Evolutionary conservation across 2,888 invertebrate species (phyloP).

Genomic region (Trichogramma dendrolimi): DNA sequence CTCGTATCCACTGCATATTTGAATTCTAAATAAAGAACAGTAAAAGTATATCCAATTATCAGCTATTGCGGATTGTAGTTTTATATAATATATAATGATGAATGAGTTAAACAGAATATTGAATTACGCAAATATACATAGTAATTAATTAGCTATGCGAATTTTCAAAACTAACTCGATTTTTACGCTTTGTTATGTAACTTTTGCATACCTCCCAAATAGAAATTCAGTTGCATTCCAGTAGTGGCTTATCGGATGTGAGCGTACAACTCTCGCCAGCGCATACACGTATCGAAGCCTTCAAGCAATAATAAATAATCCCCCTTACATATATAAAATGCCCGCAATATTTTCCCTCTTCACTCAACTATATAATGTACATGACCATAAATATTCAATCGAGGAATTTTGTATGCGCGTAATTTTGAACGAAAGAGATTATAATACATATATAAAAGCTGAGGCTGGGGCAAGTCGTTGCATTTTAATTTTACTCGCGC

Average conservation of each 20-base stretch:
- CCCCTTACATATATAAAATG: too few species aligned
- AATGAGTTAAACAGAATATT: too few species aligned
- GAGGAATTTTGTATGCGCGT: constrained; percentile 14
- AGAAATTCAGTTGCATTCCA: constrained; percentile 19
- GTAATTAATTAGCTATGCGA: too few species aligned
- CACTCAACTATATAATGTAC: neutral
- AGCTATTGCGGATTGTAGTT: too few species aligned
- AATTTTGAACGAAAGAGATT: constrained; percentile 11
- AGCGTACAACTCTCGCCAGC: too few species aligned
- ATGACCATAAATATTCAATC: constrained; percentile 31
- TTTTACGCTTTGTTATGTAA: neutral
- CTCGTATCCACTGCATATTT: too few species aligned
- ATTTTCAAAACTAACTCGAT: too few species aligned
- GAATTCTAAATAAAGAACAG: too few species aligned
- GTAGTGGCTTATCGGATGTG: neutral
- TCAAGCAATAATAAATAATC: constrained; percentile 28
- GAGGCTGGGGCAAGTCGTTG: constrained; percentile 1
- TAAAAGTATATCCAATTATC: too few species aligned
- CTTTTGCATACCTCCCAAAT: constrained; percentile 19
- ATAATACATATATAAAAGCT: neutral
- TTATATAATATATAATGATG: too few species aligned
- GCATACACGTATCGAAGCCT: neutral
- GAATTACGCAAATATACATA: too few species aligned
- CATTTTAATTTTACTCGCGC: constrained; percentile 28
- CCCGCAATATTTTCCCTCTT: too few species aligned